A percentile compares a stretch with the other conserved stretches of the same genome.
Evolutionary conservation across 2,888 invertebrate species (phyloP).

Genomic region (Odontocolon sp.): DNA sequence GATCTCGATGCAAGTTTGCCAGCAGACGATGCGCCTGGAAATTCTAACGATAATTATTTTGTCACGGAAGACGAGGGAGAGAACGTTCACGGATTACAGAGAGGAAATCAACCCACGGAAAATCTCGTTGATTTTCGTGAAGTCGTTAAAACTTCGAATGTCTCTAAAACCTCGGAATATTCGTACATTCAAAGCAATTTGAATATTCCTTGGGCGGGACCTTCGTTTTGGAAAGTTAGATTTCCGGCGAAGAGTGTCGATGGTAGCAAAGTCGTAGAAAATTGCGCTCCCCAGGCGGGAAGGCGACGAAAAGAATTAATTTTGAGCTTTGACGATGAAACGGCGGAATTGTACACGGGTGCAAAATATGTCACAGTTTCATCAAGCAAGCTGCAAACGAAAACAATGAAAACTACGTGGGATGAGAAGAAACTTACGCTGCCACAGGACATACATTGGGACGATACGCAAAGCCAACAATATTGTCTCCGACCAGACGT

Average conservation of each 20-base stretch:
- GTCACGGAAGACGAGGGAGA: slow-evolving; percentile 56
- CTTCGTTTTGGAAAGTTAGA: slow-evolving; percentile 90
- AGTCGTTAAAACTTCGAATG: slow-evolving; percentile 50
- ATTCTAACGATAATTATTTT: slow-evolving; percentile 50
- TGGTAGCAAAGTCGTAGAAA: slow-evolving; percentile 43
- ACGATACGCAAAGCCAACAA: slow-evolving; percentile 59
- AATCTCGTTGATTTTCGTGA: slow-evolving; percentile 69
- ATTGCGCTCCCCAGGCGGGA: slow-evolving; percentile 58
- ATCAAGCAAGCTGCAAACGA: slow-evolving; percentile 60
- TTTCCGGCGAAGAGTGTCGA: slow-evolving; percentile 79
- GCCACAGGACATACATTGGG: slow-evolving; percentile 66
- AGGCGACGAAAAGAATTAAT: slow-evolving; percentile 64
- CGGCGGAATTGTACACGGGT: background rate
- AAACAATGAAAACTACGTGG: slow-evolving; percentile 68
- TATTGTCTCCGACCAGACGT: slow-evolving; percentile 58
- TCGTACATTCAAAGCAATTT: slow-evolving; percentile 68
- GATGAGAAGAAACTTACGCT: slow-evolving; percentile 65
- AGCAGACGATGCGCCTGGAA: slow-evolving; percentile 52
- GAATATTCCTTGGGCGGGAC: slow-evolving; percentile 87
- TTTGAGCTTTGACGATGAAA: slow-evolving; percentile 56
- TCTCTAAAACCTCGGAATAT: slow-evolving; percentile 68
- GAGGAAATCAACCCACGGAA: slow-evolving; percentile 31
- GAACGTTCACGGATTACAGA: slow-evolving; percentile 52
- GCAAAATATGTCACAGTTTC: too few relatives aligned
- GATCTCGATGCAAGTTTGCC: slow-evolving; percentile 72